phyloP scores from a whole-genome alignment of 23 tunicate genomes.

The Botrylloides violaceus region DNA sequence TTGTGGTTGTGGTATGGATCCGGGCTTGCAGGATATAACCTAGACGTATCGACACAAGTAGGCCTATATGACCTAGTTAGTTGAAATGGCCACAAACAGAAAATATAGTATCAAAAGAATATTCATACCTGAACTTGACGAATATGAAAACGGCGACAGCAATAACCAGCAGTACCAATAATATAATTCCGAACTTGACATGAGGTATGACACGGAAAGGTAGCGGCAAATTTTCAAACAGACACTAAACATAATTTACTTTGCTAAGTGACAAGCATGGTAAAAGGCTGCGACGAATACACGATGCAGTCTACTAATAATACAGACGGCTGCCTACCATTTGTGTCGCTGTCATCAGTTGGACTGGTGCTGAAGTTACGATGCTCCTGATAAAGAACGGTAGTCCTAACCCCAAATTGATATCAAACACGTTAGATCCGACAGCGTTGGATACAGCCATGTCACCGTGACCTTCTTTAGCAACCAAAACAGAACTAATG shows the following conservation, averaged over 20 bases:
- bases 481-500: constrained; percentile 81
- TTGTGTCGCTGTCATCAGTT: constrained; percentile 51
- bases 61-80: too few species aligned
- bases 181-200: constrained; percentile 75
- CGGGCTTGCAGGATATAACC: too few species aligned
- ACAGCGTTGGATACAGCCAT: constrained; percentile 97
- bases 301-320: not conserved
- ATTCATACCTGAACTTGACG: constrained; percentile 64
- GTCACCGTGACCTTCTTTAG: constrained; percentile 79
- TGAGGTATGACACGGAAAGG: constrained; percentile 60
- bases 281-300: not conserved
- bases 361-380: constrained; percentile 45
- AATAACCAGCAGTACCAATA: constrained; percentile 39
- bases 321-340: constrained; percentile 20
- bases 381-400: constrained; percentile 50
- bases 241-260: constrained; percentile 39
- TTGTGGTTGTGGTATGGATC: too few species aligned
- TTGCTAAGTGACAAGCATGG: not conserved
- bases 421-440: constrained; percentile 93
- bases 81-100: too few species aligned
- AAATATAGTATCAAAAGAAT: not conserved
- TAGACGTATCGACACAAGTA: too few species aligned
- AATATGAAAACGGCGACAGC: constrained; percentile 42
- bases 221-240: constrained; percentile 46
- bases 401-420: constrained; percentile 75